These are phyloP conservation scores for Staurois parvus DNA, from an alignment of 2,797 vertebrate species.

Conservation along the genomic window DNA sequence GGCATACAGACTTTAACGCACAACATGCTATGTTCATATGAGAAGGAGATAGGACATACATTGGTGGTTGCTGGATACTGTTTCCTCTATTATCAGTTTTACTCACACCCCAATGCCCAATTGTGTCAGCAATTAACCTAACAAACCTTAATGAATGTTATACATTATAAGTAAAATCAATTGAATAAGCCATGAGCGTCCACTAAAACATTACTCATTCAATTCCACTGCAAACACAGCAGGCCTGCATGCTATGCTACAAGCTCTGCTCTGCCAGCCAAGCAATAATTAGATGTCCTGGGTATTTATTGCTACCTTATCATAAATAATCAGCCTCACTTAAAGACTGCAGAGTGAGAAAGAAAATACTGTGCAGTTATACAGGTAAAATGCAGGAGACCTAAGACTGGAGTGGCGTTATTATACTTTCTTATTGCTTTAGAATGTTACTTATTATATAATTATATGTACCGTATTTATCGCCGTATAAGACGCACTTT, in stretches of 20 bases:
- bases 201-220: conserved; percentile 38
- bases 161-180: conserved; percentile 56
- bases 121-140: conserved; percentile 56
- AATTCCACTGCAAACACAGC: conserved; percentile 34
- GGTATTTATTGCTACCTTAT: conserved; percentile 43
- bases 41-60: neutral
- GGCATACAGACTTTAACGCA: neutral
- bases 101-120: conserved; percentile 41
- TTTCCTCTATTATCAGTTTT: conserved; percentile 10
- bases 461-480: too few species aligned
- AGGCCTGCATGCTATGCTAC: conserved; percentile 27
- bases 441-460: neutral
- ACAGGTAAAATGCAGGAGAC: conserved; percentile 4
- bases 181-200: conserved; percentile 38
- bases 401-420: neutral
- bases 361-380: conserved; percentile 18
- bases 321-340: conserved; percentile 54
- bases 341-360: conserved; percentile 22
- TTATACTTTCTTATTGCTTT: neutral
- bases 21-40: neutral
- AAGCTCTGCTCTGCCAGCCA: conserved; percentile 33
- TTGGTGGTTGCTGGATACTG: neutral
- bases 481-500: too few species aligned
- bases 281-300: conserved; percentile 54
- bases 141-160: conserved; percentile 54